Evolutionary conservation across 2,113 vertebrate genomes (phyloP), one percentile per base, ranked within the genome.

Genomic region (Tupaia tana): DNA sequence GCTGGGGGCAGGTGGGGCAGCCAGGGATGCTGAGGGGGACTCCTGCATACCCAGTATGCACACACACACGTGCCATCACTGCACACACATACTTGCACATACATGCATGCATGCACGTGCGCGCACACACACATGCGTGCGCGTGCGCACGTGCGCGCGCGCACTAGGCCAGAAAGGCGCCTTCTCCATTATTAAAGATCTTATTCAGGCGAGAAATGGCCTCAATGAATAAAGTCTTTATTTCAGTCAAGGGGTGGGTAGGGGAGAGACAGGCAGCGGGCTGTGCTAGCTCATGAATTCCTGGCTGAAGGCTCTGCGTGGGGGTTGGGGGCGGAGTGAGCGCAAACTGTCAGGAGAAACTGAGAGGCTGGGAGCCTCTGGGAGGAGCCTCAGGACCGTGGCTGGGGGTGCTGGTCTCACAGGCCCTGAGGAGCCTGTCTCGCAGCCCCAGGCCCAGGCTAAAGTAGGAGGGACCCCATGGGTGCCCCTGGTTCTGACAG

Each of bases 111-210:
- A 52, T 5, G 11, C 34, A 24, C 9, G 12, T 5, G 13, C 16
- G 27, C 31, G 52, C 18, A 9, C 14, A 25, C 24, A 29, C 14
- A 75, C 24, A 12, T 5, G 19, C 12, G 12, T 27, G 13, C 9
- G 12, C 3, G 14, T 7, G 25, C 9, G 5, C 3, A 31, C 9
- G 43, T 24, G 12, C 19, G 3, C 2, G 2, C 9, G 13, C 4
- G 61, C 2, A 1, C 2, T 90, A 29, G n/a, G 79, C 83, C 66
- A 70, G 14, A 64, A 22, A 59, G 6, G 66, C 11, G 14, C 31
- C 22, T 80, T 73, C 87, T 96, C 25, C 81, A 86, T 92, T 82
- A 90, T 90, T 93, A 78, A 93, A 43, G 34, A 86, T 77, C 73
- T 82, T 63, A 66, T 69, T 96, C 43, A 7, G 25, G 58, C 91